Evolutionary conservation across 2,113 vertebrate species (phyloP).

Genomic region (Taurulus bubalis): DNA sequence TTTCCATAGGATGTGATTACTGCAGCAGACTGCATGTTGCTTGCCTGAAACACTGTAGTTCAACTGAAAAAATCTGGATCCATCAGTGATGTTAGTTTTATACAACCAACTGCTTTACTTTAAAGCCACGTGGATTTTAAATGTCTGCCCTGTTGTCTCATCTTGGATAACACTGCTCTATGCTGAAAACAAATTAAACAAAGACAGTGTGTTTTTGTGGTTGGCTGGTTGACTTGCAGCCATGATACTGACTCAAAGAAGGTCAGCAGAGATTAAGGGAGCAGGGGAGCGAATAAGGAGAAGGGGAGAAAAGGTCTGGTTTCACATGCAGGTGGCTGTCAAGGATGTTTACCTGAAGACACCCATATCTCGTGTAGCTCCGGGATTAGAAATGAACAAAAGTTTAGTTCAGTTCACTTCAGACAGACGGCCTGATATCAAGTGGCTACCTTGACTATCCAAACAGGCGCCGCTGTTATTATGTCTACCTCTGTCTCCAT

Average conservation of each 20-base stretch:
- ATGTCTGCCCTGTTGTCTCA: neutral
- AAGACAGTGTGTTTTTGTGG: constrained; percentile 54
- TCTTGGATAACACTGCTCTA: neutral
- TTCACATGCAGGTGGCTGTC: constrained; percentile 78
- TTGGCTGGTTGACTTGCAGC: constrained; percentile 41
- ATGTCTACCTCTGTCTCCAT: constrained; percentile 60
- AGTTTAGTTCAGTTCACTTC: constrained; percentile 67
- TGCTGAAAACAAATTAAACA: constrained; percentile 21
- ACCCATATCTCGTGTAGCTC: constrained; percentile 56
- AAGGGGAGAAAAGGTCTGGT: constrained; percentile 63
- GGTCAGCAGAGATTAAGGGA: constrained; percentile 69
- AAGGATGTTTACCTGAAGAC: constrained; percentile 73
- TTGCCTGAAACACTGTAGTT: neutral
- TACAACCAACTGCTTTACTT: neutral
- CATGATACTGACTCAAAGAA: constrained; percentile 55
- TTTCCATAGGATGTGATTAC: neutral
- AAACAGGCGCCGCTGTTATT: constrained; percentile 62
- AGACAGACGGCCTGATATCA: constrained; percentile 58
- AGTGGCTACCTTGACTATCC: constrained; percentile 60
- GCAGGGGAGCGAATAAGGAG: constrained; percentile 24
- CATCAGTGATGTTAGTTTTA: neutral
- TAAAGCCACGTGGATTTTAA: neutral
- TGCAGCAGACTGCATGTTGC: neutral
- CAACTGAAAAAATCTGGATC: neutral
- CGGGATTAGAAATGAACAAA: constrained; percentile 74